Conservation (phyloP, 1,140 invertebrate genomes). For the Prorops nasuta region DNA sequence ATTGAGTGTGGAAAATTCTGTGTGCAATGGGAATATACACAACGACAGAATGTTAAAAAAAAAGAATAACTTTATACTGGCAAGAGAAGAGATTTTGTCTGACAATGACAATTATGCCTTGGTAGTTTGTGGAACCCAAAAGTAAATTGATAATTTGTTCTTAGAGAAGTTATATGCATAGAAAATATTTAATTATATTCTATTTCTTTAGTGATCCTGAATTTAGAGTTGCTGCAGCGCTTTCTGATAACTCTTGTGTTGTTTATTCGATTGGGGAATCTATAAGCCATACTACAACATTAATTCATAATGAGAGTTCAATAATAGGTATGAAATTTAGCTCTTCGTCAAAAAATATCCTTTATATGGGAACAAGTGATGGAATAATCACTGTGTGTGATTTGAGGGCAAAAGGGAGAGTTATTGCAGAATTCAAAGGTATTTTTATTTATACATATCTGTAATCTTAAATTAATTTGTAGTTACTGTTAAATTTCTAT, state of each 20-base stretch:
- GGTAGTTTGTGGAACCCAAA: conserved; percentile 40
- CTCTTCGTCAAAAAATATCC: conserved; percentile 59
- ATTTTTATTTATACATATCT: conserved; percentile 12
- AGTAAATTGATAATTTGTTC: conserved; percentile 17
- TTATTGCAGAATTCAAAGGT: conserved; percentile 62
- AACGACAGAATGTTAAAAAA: conserved; percentile 6
- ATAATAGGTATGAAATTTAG: conserved; percentile 64
- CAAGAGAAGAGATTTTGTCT: conserved; percentile 32
- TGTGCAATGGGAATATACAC: conserved; percentile 1
- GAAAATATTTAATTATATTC: background rate
- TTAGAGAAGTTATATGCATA: conserved; percentile 10
- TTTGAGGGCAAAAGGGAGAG: conserved; percentile 59
- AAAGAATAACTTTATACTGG: conserved; percentile 26
- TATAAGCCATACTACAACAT: conserved; percentile 39
- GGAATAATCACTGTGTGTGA: conserved; percentile 67
- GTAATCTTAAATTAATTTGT: background rate
- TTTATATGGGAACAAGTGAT: conserved; percentile 63
- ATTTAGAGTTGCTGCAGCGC: conserved; percentile 42
- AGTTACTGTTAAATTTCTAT: conserved; percentile 11
- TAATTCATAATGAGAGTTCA: conserved; percentile 51
- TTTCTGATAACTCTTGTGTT: conserved; percentile 44
- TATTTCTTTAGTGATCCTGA: conserved; percentile 38
- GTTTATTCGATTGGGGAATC: conserved; percentile 48
- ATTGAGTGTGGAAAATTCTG: conserved; percentile 25
- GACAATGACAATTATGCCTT: conserved; percentile 39